phyloP scores from a whole-genome alignment of 2,888 invertebrate species.

The Orgyia antiqua region DNA sequence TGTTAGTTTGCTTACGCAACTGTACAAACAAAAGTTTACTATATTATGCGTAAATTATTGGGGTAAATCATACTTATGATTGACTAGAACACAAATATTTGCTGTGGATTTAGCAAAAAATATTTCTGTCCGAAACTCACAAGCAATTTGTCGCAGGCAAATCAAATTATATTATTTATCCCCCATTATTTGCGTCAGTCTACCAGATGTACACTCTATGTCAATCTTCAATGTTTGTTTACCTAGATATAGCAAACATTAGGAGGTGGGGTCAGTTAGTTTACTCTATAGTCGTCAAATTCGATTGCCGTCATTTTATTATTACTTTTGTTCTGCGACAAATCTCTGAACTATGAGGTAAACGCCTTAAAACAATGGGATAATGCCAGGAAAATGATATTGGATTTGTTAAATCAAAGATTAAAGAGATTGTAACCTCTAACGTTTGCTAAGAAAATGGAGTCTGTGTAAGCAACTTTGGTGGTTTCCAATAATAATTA shows the following conservation, averaged over 20 bases:
- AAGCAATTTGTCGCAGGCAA: slow-evolving; percentile 67
- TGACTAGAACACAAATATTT: slow-evolving; percentile 9
- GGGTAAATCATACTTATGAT: neutral
- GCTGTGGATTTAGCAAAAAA: slow-evolving; percentile 15
- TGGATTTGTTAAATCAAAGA: too few relatives aligned
- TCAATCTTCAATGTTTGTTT: slow-evolving; percentile 74
- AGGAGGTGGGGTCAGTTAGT: slow-evolving; percentile 59
- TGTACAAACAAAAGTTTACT: too few relatives aligned
- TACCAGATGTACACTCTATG: slow-evolving; percentile 74
- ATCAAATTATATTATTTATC: slow-evolving; percentile 75
- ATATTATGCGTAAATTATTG: neutral
- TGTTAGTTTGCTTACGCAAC: too few relatives aligned
- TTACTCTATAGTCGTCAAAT: slow-evolving; percentile 56
- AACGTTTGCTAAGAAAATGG: too few relatives aligned
- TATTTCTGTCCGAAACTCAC: slow-evolving; percentile 35
- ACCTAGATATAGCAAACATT: slow-evolving; percentile 73
- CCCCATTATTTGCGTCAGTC: slow-evolving; percentile 71
- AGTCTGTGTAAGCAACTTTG: too few relatives aligned
- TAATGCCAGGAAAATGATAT: too few relatives aligned
- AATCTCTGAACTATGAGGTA: too few relatives aligned
- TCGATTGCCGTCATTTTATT: slow-evolving; percentile 67
- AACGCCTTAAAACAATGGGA: too few relatives aligned
- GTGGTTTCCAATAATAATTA: too few relatives aligned
- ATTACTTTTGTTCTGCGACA: slow-evolving; percentile 17
- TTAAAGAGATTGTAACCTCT: too few relatives aligned